Evolutionary conservation across 2,888 invertebrate species (phyloP).

Genomic region (Myopa testacea): DNA sequence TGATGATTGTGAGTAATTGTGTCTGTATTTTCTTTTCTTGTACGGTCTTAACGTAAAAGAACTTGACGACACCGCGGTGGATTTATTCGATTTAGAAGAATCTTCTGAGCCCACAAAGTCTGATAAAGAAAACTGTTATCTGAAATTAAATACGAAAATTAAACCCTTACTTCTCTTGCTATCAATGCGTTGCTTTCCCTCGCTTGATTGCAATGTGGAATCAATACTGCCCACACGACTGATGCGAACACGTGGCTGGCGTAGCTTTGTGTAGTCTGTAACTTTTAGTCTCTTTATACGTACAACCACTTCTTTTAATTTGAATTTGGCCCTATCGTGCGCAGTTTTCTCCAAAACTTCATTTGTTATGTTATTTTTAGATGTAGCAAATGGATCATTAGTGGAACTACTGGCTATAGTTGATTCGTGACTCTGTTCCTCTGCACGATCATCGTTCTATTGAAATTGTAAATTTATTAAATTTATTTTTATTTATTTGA

Average conservation of each 20-base stretch:
- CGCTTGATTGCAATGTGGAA: slow-evolving; percentile 42
- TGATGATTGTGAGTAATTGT: slow-evolving; percentile 27
- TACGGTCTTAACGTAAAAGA: not conserved
- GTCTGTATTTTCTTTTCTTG: not conserved
- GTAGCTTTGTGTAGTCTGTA: slow-evolving; percentile 42
- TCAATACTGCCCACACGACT: slow-evolving; percentile 38
- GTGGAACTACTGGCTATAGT: not conserved
- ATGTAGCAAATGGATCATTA: not conserved
- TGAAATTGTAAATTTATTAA: not conserved
- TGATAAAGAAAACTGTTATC: not conserved
- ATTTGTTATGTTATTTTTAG: not conserved
- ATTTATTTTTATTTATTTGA: not conserved
- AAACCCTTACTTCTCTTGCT: not conserved
- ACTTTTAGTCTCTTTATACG: slow-evolving; percentile 38
- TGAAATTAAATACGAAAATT: not conserved
- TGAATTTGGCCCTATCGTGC: not conserved
- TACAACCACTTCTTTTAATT: slow-evolving; percentile 32
- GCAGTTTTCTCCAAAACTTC: not conserved
- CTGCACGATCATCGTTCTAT: not conserved
- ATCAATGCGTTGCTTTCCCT: slow-evolving; percentile 15
- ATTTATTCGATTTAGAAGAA: not conserved
- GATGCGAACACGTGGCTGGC: slow-evolving; percentile 48
- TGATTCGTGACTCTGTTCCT: not conserved
- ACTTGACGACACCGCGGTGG: not conserved
- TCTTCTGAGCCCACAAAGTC: not conserved